Base-by-base conservation (phyloP, 2,797 vertebrate genomes). In the Erpetoichthys calabaricus region DNA sequence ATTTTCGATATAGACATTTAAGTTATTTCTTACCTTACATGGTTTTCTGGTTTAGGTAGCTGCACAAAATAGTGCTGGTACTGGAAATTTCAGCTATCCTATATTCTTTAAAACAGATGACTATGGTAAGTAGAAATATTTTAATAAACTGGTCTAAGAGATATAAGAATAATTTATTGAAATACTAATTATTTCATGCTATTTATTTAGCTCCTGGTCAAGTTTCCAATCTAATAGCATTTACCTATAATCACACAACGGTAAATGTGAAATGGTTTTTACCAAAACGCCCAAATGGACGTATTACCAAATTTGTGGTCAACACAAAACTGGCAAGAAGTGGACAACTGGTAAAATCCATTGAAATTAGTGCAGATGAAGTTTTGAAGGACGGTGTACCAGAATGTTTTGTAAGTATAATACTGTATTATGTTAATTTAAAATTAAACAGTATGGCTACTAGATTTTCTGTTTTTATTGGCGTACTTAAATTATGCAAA, bases 271-370 rank as follows among this genome's bases (percentile, higher is more conserved):
- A 86, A 49, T 99, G 95, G 95, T 96, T 85, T 76, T 82, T 99
- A 66, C 95, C 95, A 6, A 76, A 72, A 44, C 90, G 89, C 70
- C 96, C 92, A 66, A 97, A 99, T 57, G 95, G 95, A 51, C 96
- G 92, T 73, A 98, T 99, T 74, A 97, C 85, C 46, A 90, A 87
- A 75, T 99, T 99, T 73, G 88, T 90, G 47, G 89, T 99, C 54
- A 96, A 91, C 68, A 89, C 88, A 53, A 98, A 93, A 65, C 83
- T 91, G 7, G 89, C 86, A 61, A 88, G 91, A 64, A 94, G 85
- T 7, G 83, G 86, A 7, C 75, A 84, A 71, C 75, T 80, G 2
- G 87, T 93, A 57, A 91, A 86, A 51, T 86, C 68, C 44, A 86
- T 91, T 66, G 86, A 87, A 60, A 82, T 95, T 70, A 90, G 88